Conservation (phyloP, 2,113 vertebrate species). For the Tichodroma muraria region DNA sequence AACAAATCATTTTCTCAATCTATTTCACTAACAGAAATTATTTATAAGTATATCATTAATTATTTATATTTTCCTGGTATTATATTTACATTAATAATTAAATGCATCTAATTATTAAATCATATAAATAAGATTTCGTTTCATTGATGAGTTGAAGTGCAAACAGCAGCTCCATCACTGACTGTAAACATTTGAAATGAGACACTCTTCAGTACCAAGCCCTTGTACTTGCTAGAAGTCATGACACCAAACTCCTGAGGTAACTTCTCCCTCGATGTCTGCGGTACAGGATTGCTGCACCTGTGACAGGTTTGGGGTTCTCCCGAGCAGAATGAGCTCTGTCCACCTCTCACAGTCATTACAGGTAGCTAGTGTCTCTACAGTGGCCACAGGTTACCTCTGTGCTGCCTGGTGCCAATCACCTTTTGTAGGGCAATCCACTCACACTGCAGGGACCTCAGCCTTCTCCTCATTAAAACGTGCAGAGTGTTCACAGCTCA, state of each 20-base stretch:
- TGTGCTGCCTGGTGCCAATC: not conserved
- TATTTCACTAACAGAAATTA: slow-evolving; percentile 77
- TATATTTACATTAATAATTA: slow-evolving; percentile 79
- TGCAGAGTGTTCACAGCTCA: not conserved
- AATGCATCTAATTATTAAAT: slow-evolving; percentile 78
- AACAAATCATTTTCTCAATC: slow-evolving; percentile 77
- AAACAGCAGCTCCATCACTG: slow-evolving; percentile 68
- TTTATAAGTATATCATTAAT: slow-evolving; percentile 78
- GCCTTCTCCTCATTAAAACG: not conserved
- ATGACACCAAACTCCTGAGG: not conserved
- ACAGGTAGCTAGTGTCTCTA: not conserved
- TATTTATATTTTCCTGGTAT: slow-evolving; percentile 76
- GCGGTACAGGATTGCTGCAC: not conserved
- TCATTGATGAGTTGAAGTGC: slow-evolving; percentile 70
- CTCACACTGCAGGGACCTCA: not conserved
- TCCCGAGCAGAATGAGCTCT: not conserved
- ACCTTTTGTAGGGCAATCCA: not conserved
- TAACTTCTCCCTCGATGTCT: not conserved
- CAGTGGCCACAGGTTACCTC: not conserved
- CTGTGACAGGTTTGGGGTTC: not conserved
- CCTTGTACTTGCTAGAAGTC: not conserved
- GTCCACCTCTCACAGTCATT: not conserved
- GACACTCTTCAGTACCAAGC: not conserved
- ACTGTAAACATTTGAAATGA: slow-evolving; percentile 40
- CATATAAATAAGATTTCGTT: slow-evolving; percentile 73